Base-by-base conservation (phyloP, 2,888 invertebrate species). In the Arrhopalites spinosus region DNA sequence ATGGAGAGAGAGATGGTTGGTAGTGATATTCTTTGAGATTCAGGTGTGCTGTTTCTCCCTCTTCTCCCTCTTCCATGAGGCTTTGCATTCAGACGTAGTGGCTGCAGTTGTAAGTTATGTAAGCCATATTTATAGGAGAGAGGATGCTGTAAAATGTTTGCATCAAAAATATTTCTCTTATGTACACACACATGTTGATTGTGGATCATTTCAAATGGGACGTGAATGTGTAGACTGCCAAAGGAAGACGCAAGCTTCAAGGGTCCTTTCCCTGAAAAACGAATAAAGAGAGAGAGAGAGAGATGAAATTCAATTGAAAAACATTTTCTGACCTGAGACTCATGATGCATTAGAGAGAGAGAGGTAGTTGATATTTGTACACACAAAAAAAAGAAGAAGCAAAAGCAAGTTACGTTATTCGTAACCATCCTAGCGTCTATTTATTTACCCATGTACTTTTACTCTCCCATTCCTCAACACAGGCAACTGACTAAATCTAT, bases 241-340 rank as follows among this genome's bases (percentile, higher is more conserved):
- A 36, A 36, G 72, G 72, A 72, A 72, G 72, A 71, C 71, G 71
- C 47, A 47, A 70, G 71, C 47, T 72, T 72, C 47, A 64, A 72
- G 72, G 63, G 61, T 64, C 72, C 64, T 72, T 72, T 72, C 72
- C 72, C 72, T 72, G 50, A 27, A 72, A 72, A 72, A 72, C 15
- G 63, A 25, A 72, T 45, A 72, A 20, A 68, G 47, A 68, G 47
- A 63, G 59, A 71, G 64, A 63, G n/a, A 64, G 13, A 36, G 36
- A 36, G 20, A 64, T n/a, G 20, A 43, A 64, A 66, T 43, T 66
- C 45, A 69, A 72, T 72, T 72, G 61, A 72, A 72, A 47, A 59
- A 36, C 56, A 36, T 59, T 71, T 72, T 72, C n/a, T 47, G 64
- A 72, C 50, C 72, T 72, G 72, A 20, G 53, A 25, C 25, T n/a